These are phyloP conservation scores for Damaliscus lunatus DNA, from an alignment of 2,113 vertebrate genomes.

Conservation along the genomic window DNA sequence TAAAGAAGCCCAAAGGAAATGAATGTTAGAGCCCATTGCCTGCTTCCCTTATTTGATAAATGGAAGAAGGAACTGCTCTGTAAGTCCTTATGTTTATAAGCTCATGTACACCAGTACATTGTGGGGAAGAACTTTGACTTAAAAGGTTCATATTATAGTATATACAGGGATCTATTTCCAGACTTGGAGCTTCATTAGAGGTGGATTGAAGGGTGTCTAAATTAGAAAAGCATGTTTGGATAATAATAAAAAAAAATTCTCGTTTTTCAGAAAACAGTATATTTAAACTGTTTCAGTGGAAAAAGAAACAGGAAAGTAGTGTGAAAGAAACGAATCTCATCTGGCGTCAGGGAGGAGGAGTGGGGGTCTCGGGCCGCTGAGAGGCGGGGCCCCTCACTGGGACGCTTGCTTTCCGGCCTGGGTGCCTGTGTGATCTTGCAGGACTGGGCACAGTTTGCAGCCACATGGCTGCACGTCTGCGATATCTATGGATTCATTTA, in stretches of 20 bases:
- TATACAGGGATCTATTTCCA: not conserved
- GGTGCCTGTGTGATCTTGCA: fast-evolving
- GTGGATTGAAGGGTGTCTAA: not conserved
- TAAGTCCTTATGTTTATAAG: not conserved
- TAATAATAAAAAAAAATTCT: not conserved
- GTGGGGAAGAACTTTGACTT: not conserved
- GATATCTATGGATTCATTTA: not conserved
- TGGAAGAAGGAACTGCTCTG: not conserved
- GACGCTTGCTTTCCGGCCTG: not conserved
- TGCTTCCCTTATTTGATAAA: not conserved
- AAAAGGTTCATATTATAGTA: not conserved
- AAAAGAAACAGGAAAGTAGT: not conserved
- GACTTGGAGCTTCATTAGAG: too few species aligned
- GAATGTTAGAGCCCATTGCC: not conserved
- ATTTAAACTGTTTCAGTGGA: not conserved
- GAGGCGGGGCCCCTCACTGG: fast-evolving
- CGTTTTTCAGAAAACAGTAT: not conserved
- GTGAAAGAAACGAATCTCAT: not conserved
- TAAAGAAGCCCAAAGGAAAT: not conserved
- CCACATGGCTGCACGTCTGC: fast-evolving
- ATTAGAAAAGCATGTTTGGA: not conserved
- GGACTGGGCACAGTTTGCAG: not conserved
- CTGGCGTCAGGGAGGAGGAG: not conserved
- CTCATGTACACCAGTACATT: too few species aligned
- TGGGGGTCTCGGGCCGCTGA: fast-evolving